These are phyloP conservation scores for Yponomeuta plumbellus DNA, from an alignment of 2,888 invertebrate species.

Conservation along the genomic window DNA sequence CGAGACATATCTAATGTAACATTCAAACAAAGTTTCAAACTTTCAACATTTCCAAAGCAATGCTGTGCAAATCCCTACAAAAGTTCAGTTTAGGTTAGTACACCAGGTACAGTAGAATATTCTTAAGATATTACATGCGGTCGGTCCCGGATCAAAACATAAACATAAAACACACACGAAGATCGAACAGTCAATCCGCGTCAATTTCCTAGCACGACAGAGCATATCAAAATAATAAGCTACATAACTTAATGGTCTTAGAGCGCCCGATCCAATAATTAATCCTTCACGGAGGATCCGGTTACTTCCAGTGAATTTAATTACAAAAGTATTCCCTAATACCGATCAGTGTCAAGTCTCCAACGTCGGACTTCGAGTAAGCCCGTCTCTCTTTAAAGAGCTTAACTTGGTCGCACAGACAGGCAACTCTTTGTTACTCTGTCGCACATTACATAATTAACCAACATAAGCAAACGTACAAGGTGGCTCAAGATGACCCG, in stretches of 20 bases:
- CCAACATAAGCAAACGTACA: too few relatives aligned
- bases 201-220: neutral
- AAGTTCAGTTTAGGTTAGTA: too few relatives aligned
- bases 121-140: too few relatives aligned
- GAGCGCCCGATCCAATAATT: neutral
- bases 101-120: too few relatives aligned
- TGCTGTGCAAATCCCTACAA: too few relatives aligned
- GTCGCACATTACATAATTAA: neutral
- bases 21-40: too few relatives aligned
- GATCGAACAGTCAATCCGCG: neutral
- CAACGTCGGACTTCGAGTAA: slow-evolving; percentile 8
- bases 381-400: slow-evolving; percentile 14
- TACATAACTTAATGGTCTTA: neutral
- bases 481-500: too few relatives aligned
- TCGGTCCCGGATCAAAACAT: too few relatives aligned
- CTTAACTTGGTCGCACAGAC: slow-evolving; percentile 6
- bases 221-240: neutral
- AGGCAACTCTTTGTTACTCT: neutral
- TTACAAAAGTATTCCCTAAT: slow-evolving; percentile 17
- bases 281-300: neutral
- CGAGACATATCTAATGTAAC: too few relatives aligned
- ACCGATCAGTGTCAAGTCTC: slow-evolving; percentile 19
- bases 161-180: too few relatives aligned
- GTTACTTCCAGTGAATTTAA: slow-evolving; percentile 21
- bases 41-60: too few relatives aligned